These are phyloP conservation scores for Phorcus lineatus DNA, from an alignment of 2,888 invertebrate genomes.

Conservation along the genomic window DNA sequence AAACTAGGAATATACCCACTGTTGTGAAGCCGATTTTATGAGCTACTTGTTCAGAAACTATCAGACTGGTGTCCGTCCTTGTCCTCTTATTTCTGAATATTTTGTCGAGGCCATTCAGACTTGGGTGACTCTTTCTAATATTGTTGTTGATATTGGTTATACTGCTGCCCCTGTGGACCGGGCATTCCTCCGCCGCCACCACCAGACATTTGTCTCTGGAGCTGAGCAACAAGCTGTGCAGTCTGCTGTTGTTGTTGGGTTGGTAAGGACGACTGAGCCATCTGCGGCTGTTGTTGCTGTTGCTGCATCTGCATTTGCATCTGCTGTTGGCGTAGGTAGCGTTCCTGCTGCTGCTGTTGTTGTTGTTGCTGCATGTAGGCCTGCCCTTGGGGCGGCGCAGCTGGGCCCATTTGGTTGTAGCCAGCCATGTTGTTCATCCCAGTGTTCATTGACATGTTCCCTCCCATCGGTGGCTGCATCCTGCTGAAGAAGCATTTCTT, in stretches of 20 bases:
- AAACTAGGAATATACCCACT: too few species aligned
- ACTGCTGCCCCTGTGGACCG: slow-evolving; percentile 50
- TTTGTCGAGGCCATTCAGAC: too few species aligned
- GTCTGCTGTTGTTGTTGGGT: slow-evolving; percentile 74
- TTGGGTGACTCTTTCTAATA: background rate
- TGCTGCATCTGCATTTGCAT: slow-evolving; percentile 32
- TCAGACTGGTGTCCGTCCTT: too few species aligned
- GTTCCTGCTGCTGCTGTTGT: slow-evolving; percentile 43
- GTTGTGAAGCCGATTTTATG: too few species aligned
- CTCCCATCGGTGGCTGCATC: slow-evolving; percentile 43
- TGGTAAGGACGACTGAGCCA: slow-evolving; percentile 75
- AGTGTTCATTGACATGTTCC: slow-evolving; percentile 37
- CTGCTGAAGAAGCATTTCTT: slow-evolving; percentile 32
- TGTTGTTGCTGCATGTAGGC: slow-evolving; percentile 73
- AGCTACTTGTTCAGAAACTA: too few species aligned
- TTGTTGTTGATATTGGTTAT: slow-evolving; percentile 38
- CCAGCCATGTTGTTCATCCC: slow-evolving; percentile 51
- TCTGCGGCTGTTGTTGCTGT: slow-evolving; percentile 70
- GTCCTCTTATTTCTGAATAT: too few species aligned
- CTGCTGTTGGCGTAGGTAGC: slow-evolving; percentile 37
- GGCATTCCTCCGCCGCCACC: slow-evolving; percentile 42
- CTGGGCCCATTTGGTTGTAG: slow-evolving; percentile 68
- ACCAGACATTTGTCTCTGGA: slow-evolving; percentile 59
- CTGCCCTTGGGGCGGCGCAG: slow-evolving; percentile 59
- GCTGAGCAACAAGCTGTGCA: slow-evolving; percentile 62